Evolutionary conservation across 2,888 invertebrate genomes (phyloP), one percentile per base, ranked within the genome.

Genomic region (Ectemnius continuus): DNA sequence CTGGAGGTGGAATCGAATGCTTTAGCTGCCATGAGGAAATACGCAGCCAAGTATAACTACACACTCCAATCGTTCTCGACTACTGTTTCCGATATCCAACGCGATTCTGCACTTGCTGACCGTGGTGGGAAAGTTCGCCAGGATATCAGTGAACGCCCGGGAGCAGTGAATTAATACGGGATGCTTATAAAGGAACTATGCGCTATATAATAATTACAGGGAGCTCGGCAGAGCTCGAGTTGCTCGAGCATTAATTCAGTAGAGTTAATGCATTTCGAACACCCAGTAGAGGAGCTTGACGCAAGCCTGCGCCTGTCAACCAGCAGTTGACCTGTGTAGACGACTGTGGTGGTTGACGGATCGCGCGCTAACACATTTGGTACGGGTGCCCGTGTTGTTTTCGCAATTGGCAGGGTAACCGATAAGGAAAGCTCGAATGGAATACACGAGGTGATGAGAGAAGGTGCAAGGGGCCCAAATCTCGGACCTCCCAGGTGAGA

Each of bases 401-500:
- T 73, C 58, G 26, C 61, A 23, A 36, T 61, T 69, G 69, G 14
- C 45, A 64, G 11, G 36, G 14, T 8, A 23, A 16, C 16, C 47
- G 46, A 18, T 47, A 11, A 64, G 65, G 46, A 18, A 67, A 66
- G 60, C 28, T 52, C 45, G 67, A 36, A 48, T 69, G 58, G 68
- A 47, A 62, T 72, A 69, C 61, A 79, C 79, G 77, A 78, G 80
- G 84, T 80, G 83, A 87, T 87, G 87, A 80, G 75, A 81, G 70
- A 73, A 70, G 28, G 64, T 65, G 68, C 66, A 58, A 69, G 67
- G 76, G 75, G 80, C 72, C 78, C 76, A 80, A 73, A 75, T 83
- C 82, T 82, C 83, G 85, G 85, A 84, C 75, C 80, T 77, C 83
- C 86, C 84, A 86, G 86, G 87, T 88, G 85, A 88, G 86, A 80